Evolutionary conservation across 2,113 vertebrate genomes (phyloP).

Genomic region (Cygnus atratus): DNA sequence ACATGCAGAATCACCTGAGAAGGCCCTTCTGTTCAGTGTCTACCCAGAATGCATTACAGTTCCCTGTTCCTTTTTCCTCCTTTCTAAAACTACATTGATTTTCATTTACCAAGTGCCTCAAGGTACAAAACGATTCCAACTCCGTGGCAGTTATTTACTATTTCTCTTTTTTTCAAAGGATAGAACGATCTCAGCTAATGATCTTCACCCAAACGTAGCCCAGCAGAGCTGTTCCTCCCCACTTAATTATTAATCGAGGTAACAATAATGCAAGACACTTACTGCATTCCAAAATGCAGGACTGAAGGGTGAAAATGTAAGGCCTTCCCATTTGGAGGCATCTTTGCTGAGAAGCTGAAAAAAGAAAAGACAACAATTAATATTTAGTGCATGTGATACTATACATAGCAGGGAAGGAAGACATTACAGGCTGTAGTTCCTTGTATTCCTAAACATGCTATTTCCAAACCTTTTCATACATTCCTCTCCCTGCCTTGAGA

Average conservation of each 20-base stretch:
- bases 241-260: background rate
- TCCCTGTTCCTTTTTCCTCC: background rate
- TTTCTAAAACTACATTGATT: background rate
- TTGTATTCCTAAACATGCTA: background rate
- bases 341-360: slow-evolving; percentile 86
- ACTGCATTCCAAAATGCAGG: slow-evolving; percentile 95
- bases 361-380: background rate
- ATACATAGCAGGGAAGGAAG: background rate
- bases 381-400: background rate
- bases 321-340: slow-evolving; percentile 81
- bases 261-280: slow-evolving; percentile 73
- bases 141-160: background rate
- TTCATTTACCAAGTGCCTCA: background rate
- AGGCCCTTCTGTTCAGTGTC: background rate
- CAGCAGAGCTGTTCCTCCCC: background rate
- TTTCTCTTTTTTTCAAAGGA: background rate
- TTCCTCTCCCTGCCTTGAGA: background rate
- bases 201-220: background rate
- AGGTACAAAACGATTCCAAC: background rate
- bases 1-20: background rate
- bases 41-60: background rate
- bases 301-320: slow-evolving; percentile 91
- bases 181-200: background rate
- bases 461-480: background rate
- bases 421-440: background rate